Base-by-base conservation (phyloP, 1,140 invertebrate genomes). In the Pristionchus pacificus region DNA sequence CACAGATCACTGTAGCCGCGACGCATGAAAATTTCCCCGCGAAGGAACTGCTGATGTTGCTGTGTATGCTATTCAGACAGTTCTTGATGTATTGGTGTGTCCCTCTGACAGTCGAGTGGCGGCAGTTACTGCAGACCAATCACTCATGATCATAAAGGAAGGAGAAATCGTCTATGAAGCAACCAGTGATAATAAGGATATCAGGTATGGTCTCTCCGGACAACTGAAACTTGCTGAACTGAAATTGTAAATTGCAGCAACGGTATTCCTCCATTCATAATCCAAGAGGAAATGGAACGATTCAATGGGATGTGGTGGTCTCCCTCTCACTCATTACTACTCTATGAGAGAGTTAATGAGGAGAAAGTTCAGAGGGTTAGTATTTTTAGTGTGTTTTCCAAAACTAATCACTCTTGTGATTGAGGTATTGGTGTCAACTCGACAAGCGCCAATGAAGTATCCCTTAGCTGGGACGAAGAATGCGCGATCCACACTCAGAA, bases 221-320 rank as follows among this genome's bases (percentile, higher is more conserved):
- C n/a, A n/a, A n/a, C n/a, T n/a, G n/a, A n/a, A n/a, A n/a, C n/a
- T n/a, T n/a, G n/a, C n/a, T n/a, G n/a, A n/a, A n/a, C n/a, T n/a
- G n/a, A n/a, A n/a, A n/a, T n/a, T n/a, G n/a, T n/a, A n/a, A n/a
- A 49, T 49, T 49, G 6, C 14, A 55, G 30, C n/a, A 71, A 75
- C 57, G 95, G 95, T 0, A 90, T 93, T 31, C 93, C 95, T 0
- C 95, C 93, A 10, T 98, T 97, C 86, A 93, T 98, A 0, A 95
- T 95, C 85, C 95, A 97, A 86, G 95, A 98, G 87, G 95, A 98
- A 86, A 97, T 98, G 86, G 92, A 90, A 78, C 88, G 95, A 32
- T 97, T 93, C 84, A 91, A 91, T 74, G 95, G 95, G 0, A 96
- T 93, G 84, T 98, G 95, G 95, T 98, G 95, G 95, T 91, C 94